These are phyloP conservation scores for Drosophila ezoana DNA, from an alignment of 2,888 invertebrate genomes.

Conservation along the genomic window DNA sequence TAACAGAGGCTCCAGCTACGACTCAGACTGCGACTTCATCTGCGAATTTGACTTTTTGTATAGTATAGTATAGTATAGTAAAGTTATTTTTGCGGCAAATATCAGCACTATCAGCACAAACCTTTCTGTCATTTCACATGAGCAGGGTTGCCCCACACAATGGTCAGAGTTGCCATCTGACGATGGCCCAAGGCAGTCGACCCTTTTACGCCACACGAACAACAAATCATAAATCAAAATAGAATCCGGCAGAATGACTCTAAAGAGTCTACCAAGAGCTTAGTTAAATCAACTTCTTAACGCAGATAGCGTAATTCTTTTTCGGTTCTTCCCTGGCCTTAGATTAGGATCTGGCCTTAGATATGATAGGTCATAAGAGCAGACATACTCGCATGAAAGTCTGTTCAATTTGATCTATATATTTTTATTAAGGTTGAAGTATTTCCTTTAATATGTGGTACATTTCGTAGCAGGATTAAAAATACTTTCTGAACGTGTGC, in stretches of 20 bases:
- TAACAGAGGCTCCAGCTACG: conserved; percentile 33
- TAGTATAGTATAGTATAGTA: background rate
- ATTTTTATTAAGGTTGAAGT: no score
- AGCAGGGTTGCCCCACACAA: conserved; percentile 64
- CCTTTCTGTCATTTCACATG: conserved; percentile 67
- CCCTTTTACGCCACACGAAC: conserved; percentile 61
- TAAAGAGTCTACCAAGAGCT: conserved; percentile 23
- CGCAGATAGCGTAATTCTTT: conserved; percentile 62
- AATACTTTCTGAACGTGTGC: no score
- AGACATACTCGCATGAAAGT: no score
- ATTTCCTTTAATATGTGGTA: no score
- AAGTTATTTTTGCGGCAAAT: conserved; percentile 53
- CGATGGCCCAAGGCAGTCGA: conserved; percentile 28
- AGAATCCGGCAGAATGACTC: conserved; percentile 5
- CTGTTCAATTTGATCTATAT: no score
- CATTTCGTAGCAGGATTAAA: no score
- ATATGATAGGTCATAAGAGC: no score
- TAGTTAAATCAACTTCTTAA: conserved; percentile 70
- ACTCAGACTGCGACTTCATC: conserved; percentile 11
- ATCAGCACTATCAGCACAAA: conserved; percentile 78
- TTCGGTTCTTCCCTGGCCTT: no score
- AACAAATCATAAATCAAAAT: conserved; percentile 36
- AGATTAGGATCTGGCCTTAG: no score
- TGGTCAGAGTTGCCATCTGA: conserved; percentile 58
- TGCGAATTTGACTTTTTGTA: conserved; percentile 13